phyloP scores from a whole-genome alignment of 2,888 invertebrate species.

The Nyleta sp. region DNA sequence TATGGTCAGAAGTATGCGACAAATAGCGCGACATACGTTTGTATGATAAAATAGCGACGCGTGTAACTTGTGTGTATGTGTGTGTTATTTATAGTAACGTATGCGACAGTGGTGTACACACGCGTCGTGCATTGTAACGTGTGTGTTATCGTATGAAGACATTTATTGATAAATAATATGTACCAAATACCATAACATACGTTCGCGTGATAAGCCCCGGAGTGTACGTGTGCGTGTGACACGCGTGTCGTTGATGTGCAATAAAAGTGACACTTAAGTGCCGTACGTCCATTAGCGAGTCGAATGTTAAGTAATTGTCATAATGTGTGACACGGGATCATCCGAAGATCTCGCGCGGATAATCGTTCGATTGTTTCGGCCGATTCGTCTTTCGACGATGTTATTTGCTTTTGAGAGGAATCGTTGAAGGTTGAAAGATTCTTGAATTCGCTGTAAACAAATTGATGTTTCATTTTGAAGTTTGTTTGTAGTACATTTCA shows the following conservation, averaged over 20 bases:
- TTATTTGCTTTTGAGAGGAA: no score
- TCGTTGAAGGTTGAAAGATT: no score
- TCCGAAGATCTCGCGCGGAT: neutral
- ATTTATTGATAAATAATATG: constrained; percentile 64
- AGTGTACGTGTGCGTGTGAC: constrained; percentile 3
- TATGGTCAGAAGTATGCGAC: constrained; percentile 56
- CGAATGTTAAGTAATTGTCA: constrained; percentile 3
- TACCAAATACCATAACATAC: constrained; percentile 60
- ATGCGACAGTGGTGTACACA: constrained; percentile 25
- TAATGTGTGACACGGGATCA: no score
- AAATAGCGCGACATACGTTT: constrained; percentile 51
- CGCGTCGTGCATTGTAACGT: constrained; percentile 29
- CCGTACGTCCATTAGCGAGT: neutral
- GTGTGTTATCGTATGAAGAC: constrained; percentile 55
- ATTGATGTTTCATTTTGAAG: no score
- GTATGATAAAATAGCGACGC: constrained; percentile 44
- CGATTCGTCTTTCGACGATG: no score
- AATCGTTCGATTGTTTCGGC: no score
- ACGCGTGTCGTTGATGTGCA: constrained; percentile 33
- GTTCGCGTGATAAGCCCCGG: constrained; percentile 50
- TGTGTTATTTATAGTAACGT: constrained; percentile 49
- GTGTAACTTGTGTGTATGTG: constrained; percentile 44
- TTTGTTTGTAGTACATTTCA: no score
- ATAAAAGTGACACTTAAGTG: constrained; percentile 43
- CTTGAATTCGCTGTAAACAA: no score